Evolutionary conservation across 2,888 invertebrate genomes (phyloP), one percentile per base, ranked within the genome.

Genomic region (Zygothrica quintamaculata): DNA sequence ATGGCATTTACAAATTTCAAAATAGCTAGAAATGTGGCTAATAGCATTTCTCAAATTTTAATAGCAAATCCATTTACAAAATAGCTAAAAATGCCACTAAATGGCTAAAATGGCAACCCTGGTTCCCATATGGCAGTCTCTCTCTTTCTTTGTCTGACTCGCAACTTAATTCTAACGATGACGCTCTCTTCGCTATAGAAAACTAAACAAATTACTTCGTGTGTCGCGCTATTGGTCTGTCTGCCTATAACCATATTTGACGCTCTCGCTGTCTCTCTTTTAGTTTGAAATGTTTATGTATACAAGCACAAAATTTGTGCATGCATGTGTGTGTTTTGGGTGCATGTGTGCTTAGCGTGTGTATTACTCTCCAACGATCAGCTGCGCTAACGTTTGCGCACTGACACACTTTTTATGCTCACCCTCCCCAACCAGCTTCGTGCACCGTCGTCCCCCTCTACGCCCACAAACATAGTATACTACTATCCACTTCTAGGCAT

Each of bases 301-400:
- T 26, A 29, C 44, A 40, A 34, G 5, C 13, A 29, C 15, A 29
- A 7, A 22, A 22, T 5, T 22, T 29, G 12, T 22, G 13, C 11
- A 34, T 33, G 29, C 1, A 8, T 29, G 12, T 22, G 13, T 11
- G 29, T 33, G 29, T n/a, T n/a, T n/a, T n/a, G n/a, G n/a, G n/a
- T 1, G 8, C 8, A 8, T 26, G 26, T 26, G 26, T 26, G 26
- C 26, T 26, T 12, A 15, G 58, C 31, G 47, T 60, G 50, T 61
- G 59, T 34, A 11, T 34, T 34, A 11, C 55, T 22, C 51, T 22
- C n/a, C 47, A 52, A 39, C 85, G 82, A 82, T 82, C 82, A 86
- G 88, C 88, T 87, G 87, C 81, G 79, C 70, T 75, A 53, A 72
- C 84, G 84, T 77, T 67, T 65, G 87, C 79, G 85, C 87, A 76